Percentiles rank a stretch among this genome's conserved stretches.
phyloP scores from a whole-genome alignment of 2,888 invertebrate genomes.

The Apantesis nais region DNA sequence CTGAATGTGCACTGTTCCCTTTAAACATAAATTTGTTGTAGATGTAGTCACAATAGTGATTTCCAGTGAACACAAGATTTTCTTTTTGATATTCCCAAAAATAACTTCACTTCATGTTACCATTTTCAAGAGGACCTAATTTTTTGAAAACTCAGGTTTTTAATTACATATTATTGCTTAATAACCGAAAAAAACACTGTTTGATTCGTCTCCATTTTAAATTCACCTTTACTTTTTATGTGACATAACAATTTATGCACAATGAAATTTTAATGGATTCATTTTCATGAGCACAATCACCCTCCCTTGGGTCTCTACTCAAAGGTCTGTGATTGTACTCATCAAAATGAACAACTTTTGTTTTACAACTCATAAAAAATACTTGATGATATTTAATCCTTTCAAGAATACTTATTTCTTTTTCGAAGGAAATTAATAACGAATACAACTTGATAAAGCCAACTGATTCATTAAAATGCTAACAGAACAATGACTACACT shows the following conservation, averaged over 20 bases:
- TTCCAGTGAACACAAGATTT: too few relatives aligned
- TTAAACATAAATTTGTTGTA: background rate
- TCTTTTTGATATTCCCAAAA: background rate
- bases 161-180: constrained; percentile 2
- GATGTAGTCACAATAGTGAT: background rate
- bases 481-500: background rate
- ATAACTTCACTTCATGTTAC: background rate
- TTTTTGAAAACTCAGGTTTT: background rate
- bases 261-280: constrained; percentile 24
- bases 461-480: background rate
- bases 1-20: background rate
- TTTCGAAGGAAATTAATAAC: background rate
- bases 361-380: constrained; percentile 35
- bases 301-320: constrained; percentile 14
- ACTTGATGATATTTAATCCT: constrained; percentile 15
- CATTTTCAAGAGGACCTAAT: background rate
- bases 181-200: background rate
- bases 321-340: constrained; percentile 26
- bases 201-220: constrained; percentile 6
- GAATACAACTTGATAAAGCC: background rate
- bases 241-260: constrained; percentile 20
- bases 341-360: constrained; percentile 37
- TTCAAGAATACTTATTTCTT: constrained; percentile 11
- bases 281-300: constrained; percentile 20
- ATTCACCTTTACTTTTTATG: constrained; percentile 20